A percentile compares a stretch with the other conserved stretches of the same genome.
Conservation (phyloP, 2,797 vertebrate species). For the Notoglanidium macrostoma region DNA sequence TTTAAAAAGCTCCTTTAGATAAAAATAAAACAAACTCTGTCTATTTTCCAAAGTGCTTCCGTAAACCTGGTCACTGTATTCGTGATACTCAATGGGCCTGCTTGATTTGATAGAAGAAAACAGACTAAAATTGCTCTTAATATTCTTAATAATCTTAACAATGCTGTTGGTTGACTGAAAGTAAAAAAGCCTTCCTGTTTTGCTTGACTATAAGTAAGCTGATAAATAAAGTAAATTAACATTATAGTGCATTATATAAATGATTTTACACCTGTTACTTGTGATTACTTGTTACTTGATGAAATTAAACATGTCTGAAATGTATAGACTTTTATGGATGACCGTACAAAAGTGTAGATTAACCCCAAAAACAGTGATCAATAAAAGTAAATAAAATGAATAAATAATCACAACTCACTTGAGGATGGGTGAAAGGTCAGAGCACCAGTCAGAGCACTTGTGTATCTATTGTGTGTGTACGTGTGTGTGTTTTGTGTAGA, state of each 20-base stretch:
- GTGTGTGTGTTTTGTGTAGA: neutral
- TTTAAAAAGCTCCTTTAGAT: neutral
- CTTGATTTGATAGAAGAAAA: neutral
- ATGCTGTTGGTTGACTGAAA: neutral
- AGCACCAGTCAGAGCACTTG: neutral
- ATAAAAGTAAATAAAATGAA: neutral
- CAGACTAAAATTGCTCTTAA: neutral
- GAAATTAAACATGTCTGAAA: neutral
- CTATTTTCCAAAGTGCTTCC: neutral
- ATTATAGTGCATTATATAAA: neutral
- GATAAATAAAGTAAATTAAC: neutral
- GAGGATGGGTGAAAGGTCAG: neutral
- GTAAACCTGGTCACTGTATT: neutral
- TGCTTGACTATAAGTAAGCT: neutral
- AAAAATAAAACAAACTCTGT: neutral
- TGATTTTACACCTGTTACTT: neutral
- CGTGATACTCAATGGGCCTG: neutral
- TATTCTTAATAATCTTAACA: neutral
- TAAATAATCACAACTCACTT: constrained; percentile 5
- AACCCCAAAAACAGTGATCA: too few species aligned
- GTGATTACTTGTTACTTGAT: neutral
- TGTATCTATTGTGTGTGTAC: neutral
- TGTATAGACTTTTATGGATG: neutral
- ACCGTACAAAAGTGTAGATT: neutral
- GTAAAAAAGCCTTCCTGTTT: neutral